These are phyloP conservation scores for Blastobasis lacticolella DNA, from an alignment of 2,888 invertebrate species.

Conservation along the genomic window DNA sequence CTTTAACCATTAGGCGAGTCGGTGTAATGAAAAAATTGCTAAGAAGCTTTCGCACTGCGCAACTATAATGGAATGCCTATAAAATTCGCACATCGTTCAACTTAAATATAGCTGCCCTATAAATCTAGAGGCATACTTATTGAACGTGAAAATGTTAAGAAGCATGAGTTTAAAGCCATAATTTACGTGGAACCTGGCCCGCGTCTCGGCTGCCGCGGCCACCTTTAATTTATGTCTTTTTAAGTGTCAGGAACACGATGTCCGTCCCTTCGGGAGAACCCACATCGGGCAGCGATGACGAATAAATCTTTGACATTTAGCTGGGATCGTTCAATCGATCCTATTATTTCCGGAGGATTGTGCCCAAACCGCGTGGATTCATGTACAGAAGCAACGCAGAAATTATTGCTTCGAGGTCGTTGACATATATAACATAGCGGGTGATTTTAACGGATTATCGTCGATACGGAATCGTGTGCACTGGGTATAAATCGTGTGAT, in stretches of 20 bases:
- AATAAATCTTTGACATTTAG: conserved; percentile 9
- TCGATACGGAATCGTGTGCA: not conserved
- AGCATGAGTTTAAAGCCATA: conserved; percentile 34
- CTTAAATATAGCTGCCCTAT: not conserved
- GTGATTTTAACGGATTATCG: conserved; percentile 7
- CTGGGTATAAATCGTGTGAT: no score
- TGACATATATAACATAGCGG: conserved; percentile 8
- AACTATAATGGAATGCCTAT: not conserved
- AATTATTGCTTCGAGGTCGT: conserved; percentile 5
- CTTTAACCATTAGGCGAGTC: not conserved
- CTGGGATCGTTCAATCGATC: conserved; percentile 16
- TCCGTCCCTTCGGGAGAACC: conserved; percentile 26
- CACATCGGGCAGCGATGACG: conserved; percentile 12
- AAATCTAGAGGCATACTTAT: conserved; percentile 8
- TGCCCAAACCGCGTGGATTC: conserved; percentile 19
- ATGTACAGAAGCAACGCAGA: conserved; percentile 9
- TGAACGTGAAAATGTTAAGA: conserved; percentile 21
- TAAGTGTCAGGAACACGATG: conserved; percentile 51
- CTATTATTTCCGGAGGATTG: conserved; percentile 22
- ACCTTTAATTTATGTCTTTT: conserved; percentile 56
- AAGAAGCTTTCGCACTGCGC: not conserved
- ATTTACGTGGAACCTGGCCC: conserved; percentile 40
- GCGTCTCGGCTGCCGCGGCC: conserved; percentile 32
- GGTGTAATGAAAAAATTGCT: not conserved
- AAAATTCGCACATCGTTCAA: not conserved